Percentiles rank a stretch among this genome's conserved stretches.
phyloP scores from a whole-genome alignment of 2,797 vertebrate genomes.

The Manis pentadactyla region DNA sequence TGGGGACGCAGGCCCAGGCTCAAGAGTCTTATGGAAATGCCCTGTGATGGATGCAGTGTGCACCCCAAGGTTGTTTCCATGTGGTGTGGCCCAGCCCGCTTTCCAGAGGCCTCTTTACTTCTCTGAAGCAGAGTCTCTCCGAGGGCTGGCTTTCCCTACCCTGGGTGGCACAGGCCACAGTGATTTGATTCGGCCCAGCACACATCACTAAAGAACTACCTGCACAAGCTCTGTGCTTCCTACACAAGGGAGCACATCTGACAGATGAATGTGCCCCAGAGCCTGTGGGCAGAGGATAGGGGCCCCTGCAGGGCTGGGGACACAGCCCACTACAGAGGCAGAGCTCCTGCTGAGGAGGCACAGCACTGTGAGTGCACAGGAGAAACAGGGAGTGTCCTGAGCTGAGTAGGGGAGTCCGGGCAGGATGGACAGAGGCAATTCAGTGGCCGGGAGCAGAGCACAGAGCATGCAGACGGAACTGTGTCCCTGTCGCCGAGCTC shows the following conservation, averaged over 20 bases:
- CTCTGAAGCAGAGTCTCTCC: not conserved
- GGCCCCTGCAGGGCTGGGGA: not conserved
- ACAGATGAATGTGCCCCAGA: not conserved
- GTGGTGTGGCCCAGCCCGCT: not conserved
- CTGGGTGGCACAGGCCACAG: not conserved
- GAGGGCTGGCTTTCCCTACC: not conserved
- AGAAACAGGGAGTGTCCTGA: fast-evolving
- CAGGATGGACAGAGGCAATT: fast-evolving
- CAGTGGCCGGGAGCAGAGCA: fast-evolving
- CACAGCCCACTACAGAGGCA: not conserved
- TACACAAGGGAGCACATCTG: not conserved
- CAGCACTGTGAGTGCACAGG: fast-evolving
- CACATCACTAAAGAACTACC: fast-evolving
- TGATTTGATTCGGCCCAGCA: not conserved
- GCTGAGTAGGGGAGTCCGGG: not conserved
- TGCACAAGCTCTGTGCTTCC: fast-evolving
- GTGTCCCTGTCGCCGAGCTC: not conserved
- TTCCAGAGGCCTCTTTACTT: not conserved
- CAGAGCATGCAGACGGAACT: fast-evolving
- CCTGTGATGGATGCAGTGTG: fast-evolving
- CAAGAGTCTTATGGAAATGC: fast-evolving
- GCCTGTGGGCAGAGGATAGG: not conserved
- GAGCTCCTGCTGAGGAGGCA: not conserved
- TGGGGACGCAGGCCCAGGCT: no score
- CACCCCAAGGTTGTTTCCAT: not conserved